These are phyloP conservation scores for Phoxinus phoxinus DNA, from an alignment of 2,113 vertebrate species.

Conservation along the genomic window DNA sequence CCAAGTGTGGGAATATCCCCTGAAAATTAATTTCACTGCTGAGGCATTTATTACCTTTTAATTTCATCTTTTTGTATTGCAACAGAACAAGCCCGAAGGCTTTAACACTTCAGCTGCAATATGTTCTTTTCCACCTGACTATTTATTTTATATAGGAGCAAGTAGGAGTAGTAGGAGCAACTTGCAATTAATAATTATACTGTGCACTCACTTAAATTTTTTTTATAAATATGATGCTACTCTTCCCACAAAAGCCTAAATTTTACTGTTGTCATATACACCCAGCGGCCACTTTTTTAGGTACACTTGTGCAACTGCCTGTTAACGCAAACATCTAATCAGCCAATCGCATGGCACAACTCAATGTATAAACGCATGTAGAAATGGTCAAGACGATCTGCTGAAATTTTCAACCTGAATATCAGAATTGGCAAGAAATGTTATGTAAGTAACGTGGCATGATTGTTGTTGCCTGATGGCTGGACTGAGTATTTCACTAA, in stretches of 20 bases:
- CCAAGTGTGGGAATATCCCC: constrained; percentile 34
- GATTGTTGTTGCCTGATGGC: no score
- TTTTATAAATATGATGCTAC: neutral
- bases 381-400: no score
- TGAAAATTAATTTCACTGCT: constrained; percentile 47
- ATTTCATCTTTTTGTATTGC: constrained; percentile 34
- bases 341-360: no score
- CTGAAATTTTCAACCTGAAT: no score
- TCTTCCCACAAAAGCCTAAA: neutral
- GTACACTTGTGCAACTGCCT: no score
- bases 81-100: constrained; percentile 28
- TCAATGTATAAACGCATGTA: no score
- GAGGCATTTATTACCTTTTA: constrained; percentile 49
- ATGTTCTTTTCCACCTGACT: neutral
- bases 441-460: no score
- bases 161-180: neutral
- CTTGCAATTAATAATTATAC: constrained; percentile 1
- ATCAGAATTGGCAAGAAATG: no score
- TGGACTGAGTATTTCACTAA: no score
- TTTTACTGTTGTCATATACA: no score
- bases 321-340: no score
- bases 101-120: constrained; percentile 21
- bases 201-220: neutral
- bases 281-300: no score
- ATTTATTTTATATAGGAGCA: neutral